Base-by-base conservation (phyloP, 1,140 invertebrate genomes). In the Phenacoccus solenopsis region DNA sequence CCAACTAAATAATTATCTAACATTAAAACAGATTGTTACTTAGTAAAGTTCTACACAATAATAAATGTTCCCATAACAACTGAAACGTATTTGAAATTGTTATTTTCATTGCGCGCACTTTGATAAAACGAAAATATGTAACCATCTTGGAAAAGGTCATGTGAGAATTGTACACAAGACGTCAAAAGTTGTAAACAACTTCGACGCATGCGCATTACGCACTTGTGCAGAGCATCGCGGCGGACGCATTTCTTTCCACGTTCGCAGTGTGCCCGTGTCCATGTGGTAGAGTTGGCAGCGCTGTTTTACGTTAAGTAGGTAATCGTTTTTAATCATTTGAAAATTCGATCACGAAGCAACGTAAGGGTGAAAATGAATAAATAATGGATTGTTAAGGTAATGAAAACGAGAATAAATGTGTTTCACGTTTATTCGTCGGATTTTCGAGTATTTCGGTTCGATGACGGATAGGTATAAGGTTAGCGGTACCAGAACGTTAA, bases 161-260 rank as follows among this genome's bases (percentile, higher is more conserved):
- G 38, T 49, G 35, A 70, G 75, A 74, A 75, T 70, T 75, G 71
- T 73, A 70, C 73, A 70, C 70, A 74, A 74, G 73, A 69, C 73
- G 73, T 69, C 73, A 70, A 72, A 69, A 74, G 75, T 78, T 79
- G 78, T 80, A 80, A 80, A 80, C 79, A 80, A 80, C 69, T 74
- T 74, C 68, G 49, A 76, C 78, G 78, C 78, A 78, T 75, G 78
- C 78, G 78, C 74, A 78, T 80, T 49, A 4, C 38, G 16, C 20
- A 5, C 30, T 32, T 5, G n/a, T n/a, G n/a, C n/a, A n/a, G n/a
- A n/a, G n/a, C n/a, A n/a, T 7, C 38, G 38, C 16, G 16, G 16
- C 38, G 38, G 20, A 49, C 3, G 16, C n/a, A n/a, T n/a, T n/a
- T n/a, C n/a, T n/a, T n/a, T n/a, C n/a, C n/a, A n/a, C n/a, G n/a